Evolutionary conservation across 1,140 invertebrate species (phyloP).

Genomic region (Chymomyza costata): DNA sequence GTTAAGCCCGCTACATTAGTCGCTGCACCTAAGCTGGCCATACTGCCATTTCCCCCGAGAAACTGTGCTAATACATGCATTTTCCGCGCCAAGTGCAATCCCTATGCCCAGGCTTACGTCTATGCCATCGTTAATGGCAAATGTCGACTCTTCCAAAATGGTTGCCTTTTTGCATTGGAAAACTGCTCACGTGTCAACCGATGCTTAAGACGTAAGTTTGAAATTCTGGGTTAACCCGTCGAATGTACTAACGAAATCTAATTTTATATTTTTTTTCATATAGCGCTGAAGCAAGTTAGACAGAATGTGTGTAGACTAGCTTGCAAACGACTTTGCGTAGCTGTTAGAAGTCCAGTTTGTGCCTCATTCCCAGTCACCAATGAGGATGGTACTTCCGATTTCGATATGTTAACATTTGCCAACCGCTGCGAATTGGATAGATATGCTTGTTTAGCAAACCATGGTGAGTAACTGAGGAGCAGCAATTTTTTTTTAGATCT

Average conservation of each 20-base stretch:
- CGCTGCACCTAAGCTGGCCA: too few relatives aligned
- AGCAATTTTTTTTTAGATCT: not conserved
- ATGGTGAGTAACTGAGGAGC: conserved; percentile 11
- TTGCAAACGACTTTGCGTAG: too few relatives aligned
- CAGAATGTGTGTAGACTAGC: too few relatives aligned
- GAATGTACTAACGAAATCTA: too few relatives aligned
- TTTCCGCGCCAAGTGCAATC: conserved; percentile 15
- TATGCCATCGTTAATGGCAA: conserved; percentile 21
- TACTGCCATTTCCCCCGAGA: too few relatives aligned
- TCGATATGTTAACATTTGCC: not conserved
- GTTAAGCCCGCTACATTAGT: too few relatives aligned
- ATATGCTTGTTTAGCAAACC: conserved; percentile 15
- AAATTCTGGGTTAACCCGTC: too few relatives aligned
- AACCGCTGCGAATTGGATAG: conserved; percentile 12
- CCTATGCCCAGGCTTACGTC: conserved; percentile 30
- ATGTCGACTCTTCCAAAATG: conserved; percentile 44
- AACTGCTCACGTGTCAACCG: conserved; percentile 35
- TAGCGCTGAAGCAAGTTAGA: too few relatives aligned
- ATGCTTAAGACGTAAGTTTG: conserved; percentile 1
- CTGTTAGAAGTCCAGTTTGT: conserved; percentile 3
- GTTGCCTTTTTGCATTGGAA: conserved; percentile 31
- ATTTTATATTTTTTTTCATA: too few relatives aligned
- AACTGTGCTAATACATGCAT: conserved; percentile 25
- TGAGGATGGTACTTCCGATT: not conserved
- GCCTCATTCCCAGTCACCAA: not conserved